Evolutionary conservation across 1,140 invertebrate species (phyloP), one percentile per base, ranked within the genome.

Genomic region (Bathynomus jamesi): DNA sequence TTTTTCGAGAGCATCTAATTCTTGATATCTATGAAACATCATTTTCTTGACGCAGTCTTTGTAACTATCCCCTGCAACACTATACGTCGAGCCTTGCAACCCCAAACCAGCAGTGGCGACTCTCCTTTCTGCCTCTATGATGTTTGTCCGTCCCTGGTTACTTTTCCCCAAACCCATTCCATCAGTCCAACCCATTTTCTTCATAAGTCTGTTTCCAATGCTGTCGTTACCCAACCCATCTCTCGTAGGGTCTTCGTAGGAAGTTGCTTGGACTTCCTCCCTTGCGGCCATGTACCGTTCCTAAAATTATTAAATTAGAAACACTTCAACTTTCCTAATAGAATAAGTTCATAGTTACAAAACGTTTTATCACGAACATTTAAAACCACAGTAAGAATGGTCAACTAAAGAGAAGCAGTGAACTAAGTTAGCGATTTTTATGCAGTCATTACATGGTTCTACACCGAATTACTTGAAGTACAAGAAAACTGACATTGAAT

Each of bases 111-210:
- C 90, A 28, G 87, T 88, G 75, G 85, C 86, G 64, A 87, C 87
- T 72, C 88, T 84, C 70, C 87, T 83, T 78, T 89, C 87, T 31
- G 86, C 87, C 85, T 82, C 90, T 73, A 97, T 92, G 64, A 95
- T 95, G 63, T 89, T 91, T 7, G 93, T 93, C 78, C 94, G 86
- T n/a, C 96, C 96, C 84, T 98, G 95, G 80, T 94, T 93, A 31
- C 87, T 86, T 81, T 92, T 93, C 4, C 96, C 97, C 11, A 99
- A 83, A 0, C 97, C 97, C 86, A 94, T 89, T 0, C 96, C 97
- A 81, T 95, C 92, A 5, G 89, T 91, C 96, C 97, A 99, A 0
- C 97, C 97, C 96, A 99, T 99, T 83, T 96, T 98, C 83, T 98
- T 95, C 60, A 99, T 81, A 78, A 99, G 84, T 82, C 93, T 92